Evolutionary conservation across 2,797 vertebrate species (phyloP).

Genomic region (Sebastes jordani): DNA sequence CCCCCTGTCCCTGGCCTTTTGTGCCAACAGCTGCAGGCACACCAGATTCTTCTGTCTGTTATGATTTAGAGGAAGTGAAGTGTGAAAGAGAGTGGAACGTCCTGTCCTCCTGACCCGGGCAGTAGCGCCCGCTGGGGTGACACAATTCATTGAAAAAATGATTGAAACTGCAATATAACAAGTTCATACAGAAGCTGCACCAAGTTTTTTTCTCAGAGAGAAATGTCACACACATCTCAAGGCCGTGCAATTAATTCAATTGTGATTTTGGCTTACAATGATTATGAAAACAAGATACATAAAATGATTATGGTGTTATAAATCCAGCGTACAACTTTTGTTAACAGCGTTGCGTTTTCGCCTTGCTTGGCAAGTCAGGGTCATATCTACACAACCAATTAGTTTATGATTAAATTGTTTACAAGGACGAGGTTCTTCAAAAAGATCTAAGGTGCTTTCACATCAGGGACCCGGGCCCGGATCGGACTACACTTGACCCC

Average conservation of each 20-base stretch:
- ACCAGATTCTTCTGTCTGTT: conserved; percentile 56
- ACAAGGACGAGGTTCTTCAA: no score
- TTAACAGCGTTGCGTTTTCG: no score
- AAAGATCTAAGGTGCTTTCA: no score
- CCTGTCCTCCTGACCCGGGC: conserved; percentile 49
- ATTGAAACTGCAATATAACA: not conserved
- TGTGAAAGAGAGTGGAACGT: conserved; percentile 46
- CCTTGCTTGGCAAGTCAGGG: no score
- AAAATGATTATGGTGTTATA: no score
- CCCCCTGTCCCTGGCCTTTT: conserved; percentile 19
- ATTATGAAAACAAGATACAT: no score
- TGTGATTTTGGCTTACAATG: not conserved
- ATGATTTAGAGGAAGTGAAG: conserved; percentile 58
- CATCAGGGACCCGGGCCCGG: no score
- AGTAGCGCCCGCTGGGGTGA: conserved; percentile 2
- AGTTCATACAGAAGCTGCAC: not conserved
- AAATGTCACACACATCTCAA: not conserved
- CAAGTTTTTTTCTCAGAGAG: not conserved
- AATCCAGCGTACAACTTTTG: no score
- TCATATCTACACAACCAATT: no score
- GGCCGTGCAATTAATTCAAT: no score
- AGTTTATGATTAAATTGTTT: no score
- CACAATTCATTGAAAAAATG: not conserved
- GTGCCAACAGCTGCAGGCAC: conserved; percentile 47
- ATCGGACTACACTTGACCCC: no score